Conservation (phyloP, 37 sponge, comb jelly and placozoan species). For the Lycopodina hypogea region DNA sequence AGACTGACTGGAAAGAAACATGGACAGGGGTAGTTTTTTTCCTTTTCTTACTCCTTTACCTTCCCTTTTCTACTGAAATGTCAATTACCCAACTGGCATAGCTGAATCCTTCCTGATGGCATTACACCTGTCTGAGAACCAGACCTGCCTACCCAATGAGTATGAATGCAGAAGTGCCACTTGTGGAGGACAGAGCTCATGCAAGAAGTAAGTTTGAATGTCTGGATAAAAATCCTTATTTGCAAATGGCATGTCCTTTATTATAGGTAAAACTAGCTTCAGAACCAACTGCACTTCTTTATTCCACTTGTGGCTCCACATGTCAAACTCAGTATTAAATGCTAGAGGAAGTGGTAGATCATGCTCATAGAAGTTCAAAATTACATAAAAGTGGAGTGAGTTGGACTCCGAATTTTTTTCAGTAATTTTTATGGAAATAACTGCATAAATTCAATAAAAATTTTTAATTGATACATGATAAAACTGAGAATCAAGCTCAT, state of each 20-base stretch:
- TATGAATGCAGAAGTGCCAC: no score
- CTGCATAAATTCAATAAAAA: constrained; percentile 41
- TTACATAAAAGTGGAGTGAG: not conserved
- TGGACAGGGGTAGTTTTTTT: no score
- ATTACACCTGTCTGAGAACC: no score
- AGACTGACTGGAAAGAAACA: no score
- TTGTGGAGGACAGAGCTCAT: no score
- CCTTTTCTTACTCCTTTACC: no score
- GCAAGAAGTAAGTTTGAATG: no score
- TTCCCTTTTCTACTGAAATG: no score
- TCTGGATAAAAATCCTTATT: constrained; percentile 52
- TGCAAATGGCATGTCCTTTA: constrained; percentile 28
- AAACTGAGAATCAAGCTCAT: constrained; percentile 44
- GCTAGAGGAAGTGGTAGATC: constrained; percentile 30
- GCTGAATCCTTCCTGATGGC: no score
- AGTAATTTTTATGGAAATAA: constrained; percentile 32
- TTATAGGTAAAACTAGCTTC: constrained; percentile 16
- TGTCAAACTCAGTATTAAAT: constrained; percentile 43
- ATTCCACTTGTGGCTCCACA: constrained; percentile 45
- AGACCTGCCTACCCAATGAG: no score
- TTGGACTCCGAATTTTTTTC: not conserved
- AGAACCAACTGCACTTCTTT: constrained; percentile 6
- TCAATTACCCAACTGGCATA: no score
- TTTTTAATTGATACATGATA: constrained; percentile 10
- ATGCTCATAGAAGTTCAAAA: constrained; percentile 31